A percentile compares a stretch with the other conserved stretches of the same genome.
Evolutionary conservation across 2,113 vertebrate genomes (phyloP).

Genomic region (Agapornis roseicollis): DNA sequence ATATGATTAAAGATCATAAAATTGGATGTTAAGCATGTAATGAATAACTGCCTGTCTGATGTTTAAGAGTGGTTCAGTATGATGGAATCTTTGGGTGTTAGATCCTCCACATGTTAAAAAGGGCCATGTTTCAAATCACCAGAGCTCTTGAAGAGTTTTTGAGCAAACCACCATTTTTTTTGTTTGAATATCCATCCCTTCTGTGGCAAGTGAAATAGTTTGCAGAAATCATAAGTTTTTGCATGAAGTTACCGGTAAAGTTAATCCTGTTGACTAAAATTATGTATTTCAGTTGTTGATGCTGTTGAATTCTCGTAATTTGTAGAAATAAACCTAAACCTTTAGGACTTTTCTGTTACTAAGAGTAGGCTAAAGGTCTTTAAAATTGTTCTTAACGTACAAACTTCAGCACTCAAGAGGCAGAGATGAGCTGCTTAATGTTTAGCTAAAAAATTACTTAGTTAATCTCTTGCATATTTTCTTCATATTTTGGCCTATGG

Average conservation of each 20-base stretch:
- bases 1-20: neutral
- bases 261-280: neutral
- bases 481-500: conserved; percentile 17
- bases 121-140: neutral
- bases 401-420: neutral
- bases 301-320: neutral
- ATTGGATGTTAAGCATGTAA: neutral
- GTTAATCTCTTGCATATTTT: conserved; percentile 12
- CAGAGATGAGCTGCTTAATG: neutral
- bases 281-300: neutral
- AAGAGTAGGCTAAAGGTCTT: neutral
- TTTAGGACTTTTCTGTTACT: neutral
- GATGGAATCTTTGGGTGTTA: neutral
- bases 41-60: neutral
- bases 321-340: neutral
- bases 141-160: neutral
- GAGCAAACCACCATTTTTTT: neutral
- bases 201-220: neutral
- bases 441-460: conserved; percentile 15
- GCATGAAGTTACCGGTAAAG: neutral
- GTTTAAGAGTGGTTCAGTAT: neutral
- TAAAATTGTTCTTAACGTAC: neutral
- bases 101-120: neutral
- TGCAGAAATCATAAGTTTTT: neutral
- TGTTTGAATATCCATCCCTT: neutral